phyloP scores from a whole-genome alignment of 2,113 vertebrate species.

The Crotalus viridis region DNA sequence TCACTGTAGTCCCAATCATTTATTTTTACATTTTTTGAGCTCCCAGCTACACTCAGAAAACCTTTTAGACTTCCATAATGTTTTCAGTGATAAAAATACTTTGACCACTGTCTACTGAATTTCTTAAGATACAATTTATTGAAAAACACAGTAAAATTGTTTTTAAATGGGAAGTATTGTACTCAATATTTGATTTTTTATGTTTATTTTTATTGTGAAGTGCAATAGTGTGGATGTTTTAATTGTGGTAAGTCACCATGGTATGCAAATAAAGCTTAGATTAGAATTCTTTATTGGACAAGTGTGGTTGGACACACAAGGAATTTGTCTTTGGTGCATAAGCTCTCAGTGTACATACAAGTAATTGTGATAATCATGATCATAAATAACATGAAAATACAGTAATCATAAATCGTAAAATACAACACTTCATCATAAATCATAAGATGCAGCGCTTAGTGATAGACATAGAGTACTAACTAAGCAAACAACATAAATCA shows the following conservation, averaged over 20 bases:
- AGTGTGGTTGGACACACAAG: too few species aligned
- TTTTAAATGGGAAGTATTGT: background rate
- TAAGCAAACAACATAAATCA: too few species aligned
- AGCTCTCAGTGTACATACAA: too few species aligned
- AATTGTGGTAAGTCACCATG: background rate
- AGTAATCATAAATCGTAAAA: too few species aligned
- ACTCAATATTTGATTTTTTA: background rate
- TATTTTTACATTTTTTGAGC: constrained; percentile 2
- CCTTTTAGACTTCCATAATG: background rate
- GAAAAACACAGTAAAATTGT: background rate
- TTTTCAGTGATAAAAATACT: constrained; percentile 25
- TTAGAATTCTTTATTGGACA: background rate
- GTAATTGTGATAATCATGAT: too few species aligned
- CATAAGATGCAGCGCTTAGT: too few species aligned
- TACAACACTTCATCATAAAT: too few species aligned
- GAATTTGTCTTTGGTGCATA: too few species aligned
- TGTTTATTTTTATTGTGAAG: background rate
- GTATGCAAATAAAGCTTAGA: background rate
- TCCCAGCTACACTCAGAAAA: constrained; percentile 30
- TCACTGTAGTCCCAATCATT: constrained; percentile 18
- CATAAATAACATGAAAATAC: too few species aligned
- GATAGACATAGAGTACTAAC: too few species aligned
- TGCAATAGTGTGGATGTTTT: background rate
- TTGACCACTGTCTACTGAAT: constrained; percentile 17
- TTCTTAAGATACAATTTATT: constrained; percentile 36